phyloP scores from a whole-genome alignment of 1,140 invertebrate genomes.

The Pantala flavescens region DNA sequence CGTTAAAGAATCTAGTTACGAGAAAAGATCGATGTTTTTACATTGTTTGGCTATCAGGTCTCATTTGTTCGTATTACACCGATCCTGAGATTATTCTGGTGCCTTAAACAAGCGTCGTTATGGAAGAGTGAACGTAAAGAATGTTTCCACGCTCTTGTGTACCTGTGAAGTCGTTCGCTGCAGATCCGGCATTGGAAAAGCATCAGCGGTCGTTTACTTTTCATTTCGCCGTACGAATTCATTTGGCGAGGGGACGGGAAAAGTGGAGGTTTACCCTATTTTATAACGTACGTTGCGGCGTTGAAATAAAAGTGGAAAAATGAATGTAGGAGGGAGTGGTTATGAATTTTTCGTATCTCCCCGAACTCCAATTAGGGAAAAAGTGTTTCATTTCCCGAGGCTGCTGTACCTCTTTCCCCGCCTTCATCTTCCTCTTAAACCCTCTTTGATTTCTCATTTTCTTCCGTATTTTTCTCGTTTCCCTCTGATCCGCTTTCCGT shows the following conservation, averaged over 20 bases:
- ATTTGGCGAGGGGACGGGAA: background rate
- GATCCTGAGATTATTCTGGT: too few species aligned
- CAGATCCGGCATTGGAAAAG: background rate
- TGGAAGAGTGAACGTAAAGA: too few species aligned
- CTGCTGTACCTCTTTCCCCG: background rate
- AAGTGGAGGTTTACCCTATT: background rate
- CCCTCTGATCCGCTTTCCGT: too few species aligned
- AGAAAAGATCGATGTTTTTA: too few species aligned
- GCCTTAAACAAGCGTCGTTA: too few species aligned
- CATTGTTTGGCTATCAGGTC: too few species aligned
- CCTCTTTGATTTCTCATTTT: too few species aligned
- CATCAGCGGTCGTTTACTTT: conserved; percentile 8
- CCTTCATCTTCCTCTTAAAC: too few species aligned
- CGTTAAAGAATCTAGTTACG: too few species aligned
- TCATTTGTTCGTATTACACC: too few species aligned
- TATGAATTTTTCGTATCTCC: conserved; percentile 4
- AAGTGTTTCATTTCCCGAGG: background rate
- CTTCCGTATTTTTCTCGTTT: too few species aligned
- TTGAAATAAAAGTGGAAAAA: background rate
- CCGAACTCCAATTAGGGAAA: background rate
- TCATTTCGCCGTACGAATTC: conserved; percentile 8
- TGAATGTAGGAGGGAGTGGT: background rate
- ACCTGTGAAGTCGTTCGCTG: background rate
- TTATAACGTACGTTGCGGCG: background rate
- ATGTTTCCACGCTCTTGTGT: background rate